Evolutionary conservation across 2,797 vertebrate genomes (phyloP).

Genomic region (Streptopelia turtur): DNA sequence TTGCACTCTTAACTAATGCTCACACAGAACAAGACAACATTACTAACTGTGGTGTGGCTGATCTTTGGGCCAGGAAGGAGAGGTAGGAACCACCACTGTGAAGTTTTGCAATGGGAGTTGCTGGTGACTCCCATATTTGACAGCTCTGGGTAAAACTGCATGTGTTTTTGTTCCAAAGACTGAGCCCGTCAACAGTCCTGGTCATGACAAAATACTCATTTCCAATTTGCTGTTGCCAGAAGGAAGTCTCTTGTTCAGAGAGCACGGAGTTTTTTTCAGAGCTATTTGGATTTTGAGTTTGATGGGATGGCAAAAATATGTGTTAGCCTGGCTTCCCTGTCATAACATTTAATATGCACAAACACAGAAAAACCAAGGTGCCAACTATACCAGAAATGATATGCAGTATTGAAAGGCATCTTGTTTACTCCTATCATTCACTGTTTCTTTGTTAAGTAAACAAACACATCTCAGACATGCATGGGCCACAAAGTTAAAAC

Average conservation of each 20-base stretch:
- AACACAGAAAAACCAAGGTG: not conserved
- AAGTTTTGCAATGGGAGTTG: not conserved
- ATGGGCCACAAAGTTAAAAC: not conserved
- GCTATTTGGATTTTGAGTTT: not conserved
- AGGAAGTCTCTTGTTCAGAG: not conserved
- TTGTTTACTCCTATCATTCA: not conserved
- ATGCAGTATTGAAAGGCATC: not conserved
- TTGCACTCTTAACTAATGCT: not conserved
- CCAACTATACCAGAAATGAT: not conserved
- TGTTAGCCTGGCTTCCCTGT: not conserved
- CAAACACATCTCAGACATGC: not conserved
- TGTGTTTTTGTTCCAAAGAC: not conserved
- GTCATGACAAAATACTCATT: not conserved
- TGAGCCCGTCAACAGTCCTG: rapidly evolving
- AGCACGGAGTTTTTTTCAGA: not conserved
- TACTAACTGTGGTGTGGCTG: too few relatives aligned
- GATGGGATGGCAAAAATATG: not conserved
- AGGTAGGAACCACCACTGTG: not conserved
- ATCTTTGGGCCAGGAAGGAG: not conserved
- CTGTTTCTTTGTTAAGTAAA: not conserved
- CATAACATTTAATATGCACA: not conserved
- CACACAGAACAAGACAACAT: not conserved
- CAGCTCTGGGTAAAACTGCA: not conserved
- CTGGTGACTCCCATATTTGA: not conserved
- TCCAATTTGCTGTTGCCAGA: not conserved